Evolutionary conservation across 1,140 invertebrate species (phyloP), one percentile per base, ranked within the genome.

Genomic region (Acromyrmex charruanus): DNA sequence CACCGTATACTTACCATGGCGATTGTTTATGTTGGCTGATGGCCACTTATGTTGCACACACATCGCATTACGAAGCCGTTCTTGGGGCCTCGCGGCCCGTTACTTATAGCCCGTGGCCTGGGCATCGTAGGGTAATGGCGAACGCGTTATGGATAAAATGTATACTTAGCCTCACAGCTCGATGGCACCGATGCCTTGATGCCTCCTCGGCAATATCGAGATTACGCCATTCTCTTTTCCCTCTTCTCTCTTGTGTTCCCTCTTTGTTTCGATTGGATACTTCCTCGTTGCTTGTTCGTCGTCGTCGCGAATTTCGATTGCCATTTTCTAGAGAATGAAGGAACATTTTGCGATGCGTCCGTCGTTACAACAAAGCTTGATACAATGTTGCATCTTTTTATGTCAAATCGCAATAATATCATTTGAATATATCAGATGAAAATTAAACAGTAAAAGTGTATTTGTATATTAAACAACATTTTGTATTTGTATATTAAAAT

Each of bases 1-100:
- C 93, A 94, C 92, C 94, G 87, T 95, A 95, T 95, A 95, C 94
- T 95, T 95, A 95, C 91, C 88, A 91, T 72, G 92, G 93, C 94
- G 94, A 95, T 95, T 95, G 95, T 95, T 95, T 95, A 95, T 95
- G 94, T 95, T 95, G 94, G 94, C 94, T 95, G 94, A 95, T 95
- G 94, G 95, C 95, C 95, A 95, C 94, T 95, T 95, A 95, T 92
- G 92, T 86, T 94, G 92, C 93, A 94, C 94, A 94, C 93, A 94
- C 93, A 94, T 93, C 93, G 92, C 92, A 94, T 95, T 95, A 95
- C 92, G 89, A 84, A 80, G 72, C 77, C 84, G 89, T 88, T 89
- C 87, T 87, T 88, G 87, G 82, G 80, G 58, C 88, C 90, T 92
- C 89, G 39, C 77, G 91, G 77, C 86, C 93, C 94, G 92, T 94